Evolutionary conservation across 2,797 vertebrate genomes (phyloP).

Genomic region (Clarias fuscus): DNA sequence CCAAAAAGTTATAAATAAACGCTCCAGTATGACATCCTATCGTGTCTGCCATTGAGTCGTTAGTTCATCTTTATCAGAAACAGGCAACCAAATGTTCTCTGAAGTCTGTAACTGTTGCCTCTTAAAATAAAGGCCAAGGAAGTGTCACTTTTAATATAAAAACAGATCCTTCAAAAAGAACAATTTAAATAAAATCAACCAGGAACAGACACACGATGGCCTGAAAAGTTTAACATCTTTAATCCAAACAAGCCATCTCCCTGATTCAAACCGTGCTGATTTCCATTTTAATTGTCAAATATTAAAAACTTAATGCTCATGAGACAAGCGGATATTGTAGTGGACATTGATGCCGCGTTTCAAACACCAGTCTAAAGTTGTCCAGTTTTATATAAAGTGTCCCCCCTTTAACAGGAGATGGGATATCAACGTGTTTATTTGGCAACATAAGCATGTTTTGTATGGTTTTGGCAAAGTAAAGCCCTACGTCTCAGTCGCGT

Average conservation of each 20-base stretch:
- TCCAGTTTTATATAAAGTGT: too few species aligned
- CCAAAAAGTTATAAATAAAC: not conserved
- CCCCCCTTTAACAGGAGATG: too few species aligned
- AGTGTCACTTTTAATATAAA: not conserved
- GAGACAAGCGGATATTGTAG: not conserved
- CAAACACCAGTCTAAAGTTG: too few species aligned
- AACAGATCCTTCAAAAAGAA: not conserved
- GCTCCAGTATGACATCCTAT: not conserved
- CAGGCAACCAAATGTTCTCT: not conserved
- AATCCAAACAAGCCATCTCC: too few species aligned
- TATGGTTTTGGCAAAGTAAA: too few species aligned
- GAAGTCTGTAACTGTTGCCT: not conserved
- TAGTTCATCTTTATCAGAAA: not conserved
- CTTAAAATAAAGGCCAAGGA: not conserved
- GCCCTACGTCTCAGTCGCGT: too few species aligned
- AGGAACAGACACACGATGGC: not conserved
- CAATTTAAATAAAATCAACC: constrained; percentile 1
- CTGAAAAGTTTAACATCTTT: not conserved
- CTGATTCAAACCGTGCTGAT: not conserved
- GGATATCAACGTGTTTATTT: too few species aligned
- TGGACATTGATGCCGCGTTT: too few species aligned
- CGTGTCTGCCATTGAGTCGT: not conserved
- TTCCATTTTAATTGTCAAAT: not conserved
- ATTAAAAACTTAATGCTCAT: not conserved
- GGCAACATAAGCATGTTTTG: too few species aligned